phyloP scores from a whole-genome alignment of 2,113 vertebrate species.

The Morphnarchus princeps region DNA sequence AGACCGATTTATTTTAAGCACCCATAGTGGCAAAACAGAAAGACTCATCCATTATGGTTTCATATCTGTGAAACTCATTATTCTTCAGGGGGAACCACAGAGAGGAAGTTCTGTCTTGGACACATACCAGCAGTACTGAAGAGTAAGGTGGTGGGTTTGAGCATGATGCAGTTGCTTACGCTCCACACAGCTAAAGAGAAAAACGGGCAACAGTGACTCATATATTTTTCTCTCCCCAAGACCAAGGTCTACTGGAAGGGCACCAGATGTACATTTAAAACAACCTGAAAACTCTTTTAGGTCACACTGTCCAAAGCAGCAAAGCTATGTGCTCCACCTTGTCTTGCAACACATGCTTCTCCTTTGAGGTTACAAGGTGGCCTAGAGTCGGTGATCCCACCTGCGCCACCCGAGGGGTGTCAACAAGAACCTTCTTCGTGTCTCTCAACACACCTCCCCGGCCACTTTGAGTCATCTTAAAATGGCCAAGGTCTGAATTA shows the following conservation, averaged over 20 bases:
- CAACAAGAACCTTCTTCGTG: fast-evolving
- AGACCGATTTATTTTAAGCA: slow-evolving; percentile 34
- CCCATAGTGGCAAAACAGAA: neutral
- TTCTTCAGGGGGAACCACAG: neutral
- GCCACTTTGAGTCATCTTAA: neutral
- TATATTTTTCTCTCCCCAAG: neutral
- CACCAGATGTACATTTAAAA: neutral
- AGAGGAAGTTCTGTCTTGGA: neutral
- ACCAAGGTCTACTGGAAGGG: neutral
- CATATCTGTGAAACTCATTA: neutral
- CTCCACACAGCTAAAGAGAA: neutral
- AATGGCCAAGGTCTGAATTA: neutral
- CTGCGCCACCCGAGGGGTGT: neutral
- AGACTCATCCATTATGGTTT: neutral
- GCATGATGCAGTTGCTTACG: fast-evolving
- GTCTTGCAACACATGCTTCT: neutral
- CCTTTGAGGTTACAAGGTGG: neutral
- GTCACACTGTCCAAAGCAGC: neutral
- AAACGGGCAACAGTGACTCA: neutral
- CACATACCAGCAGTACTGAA: neutral
- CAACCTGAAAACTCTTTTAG: neutral
- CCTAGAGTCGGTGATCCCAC: neutral
- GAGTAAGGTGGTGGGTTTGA: neutral
- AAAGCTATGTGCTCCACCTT: neutral
- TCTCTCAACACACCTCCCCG: neutral